Conservation (phyloP, 2,888 invertebrate species). For the Baronia brevicornis region DNA sequence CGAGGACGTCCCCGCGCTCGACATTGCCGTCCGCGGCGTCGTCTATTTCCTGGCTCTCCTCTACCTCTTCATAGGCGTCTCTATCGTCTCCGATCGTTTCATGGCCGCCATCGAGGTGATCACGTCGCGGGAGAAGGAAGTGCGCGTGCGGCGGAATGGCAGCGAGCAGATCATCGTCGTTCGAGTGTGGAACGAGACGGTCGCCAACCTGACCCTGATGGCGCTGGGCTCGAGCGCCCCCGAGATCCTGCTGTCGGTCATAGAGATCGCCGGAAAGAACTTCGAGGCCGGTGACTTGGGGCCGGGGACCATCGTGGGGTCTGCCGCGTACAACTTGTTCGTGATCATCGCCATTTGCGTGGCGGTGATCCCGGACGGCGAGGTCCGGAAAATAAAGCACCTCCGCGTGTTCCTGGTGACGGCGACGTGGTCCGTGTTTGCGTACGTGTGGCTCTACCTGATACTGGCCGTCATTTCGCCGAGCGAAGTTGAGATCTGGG, state of each 20-base stretch:
- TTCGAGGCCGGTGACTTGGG: conserved; percentile 98
- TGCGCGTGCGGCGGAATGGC: conserved; percentile 91
- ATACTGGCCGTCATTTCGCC: conserved; percentile 93
- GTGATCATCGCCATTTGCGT: conserved; percentile 98
- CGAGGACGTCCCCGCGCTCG: conserved; percentile 82
- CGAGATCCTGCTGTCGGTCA: conserved; percentile 97
- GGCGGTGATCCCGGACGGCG: conserved; percentile 91
- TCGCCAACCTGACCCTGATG: conserved; percentile 98
- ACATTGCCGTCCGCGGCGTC: conserved; percentile 88
- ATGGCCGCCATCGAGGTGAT: conserved; percentile 99
- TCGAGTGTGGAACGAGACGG: conserved; percentile 99
- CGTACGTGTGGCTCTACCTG: conserved; percentile 98
- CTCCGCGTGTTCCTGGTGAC: conserved; percentile 98
- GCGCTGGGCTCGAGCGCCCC: conserved; percentile 99
- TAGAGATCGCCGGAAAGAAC: conserved; percentile 96
- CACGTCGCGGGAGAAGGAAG: conserved; percentile 97
- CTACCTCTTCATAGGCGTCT: conserved; percentile 98
- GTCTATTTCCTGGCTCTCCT: conserved; percentile 92
- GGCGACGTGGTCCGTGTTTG: conserved; percentile 97
- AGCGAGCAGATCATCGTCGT: conserved; percentile 94
- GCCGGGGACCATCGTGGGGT: conserved; percentile 98
- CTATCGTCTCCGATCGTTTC: conserved; percentile 98
- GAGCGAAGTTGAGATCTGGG: conserved; percentile 97
- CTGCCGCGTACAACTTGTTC: conserved; percentile 98
- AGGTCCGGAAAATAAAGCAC: conserved; percentile 96